These are phyloP conservation scores for Hydractinia echinata DNA, from an alignment of 30 jellyfish, hydroid and myxozoan species.

Conservation along the genomic window DNA sequence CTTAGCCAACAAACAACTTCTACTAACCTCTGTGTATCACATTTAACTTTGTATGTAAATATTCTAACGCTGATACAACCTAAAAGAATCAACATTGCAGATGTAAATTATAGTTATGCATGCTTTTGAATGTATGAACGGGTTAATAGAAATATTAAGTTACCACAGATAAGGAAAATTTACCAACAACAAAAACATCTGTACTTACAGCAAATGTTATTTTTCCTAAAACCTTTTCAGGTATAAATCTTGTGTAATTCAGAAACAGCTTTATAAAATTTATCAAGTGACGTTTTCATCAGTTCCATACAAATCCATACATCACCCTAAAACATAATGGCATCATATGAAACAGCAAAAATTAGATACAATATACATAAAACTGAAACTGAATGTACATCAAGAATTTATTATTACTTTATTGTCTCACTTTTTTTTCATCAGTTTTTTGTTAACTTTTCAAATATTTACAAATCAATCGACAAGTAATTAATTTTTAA, in stretches of 20 bases:
- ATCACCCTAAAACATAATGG: constrained; percentile 64
- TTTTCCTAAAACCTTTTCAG: constrained; percentile 86
- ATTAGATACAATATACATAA: background rate
- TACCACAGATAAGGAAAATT: background rate
- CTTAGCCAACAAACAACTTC: background rate
- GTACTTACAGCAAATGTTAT: constrained; percentile 81
- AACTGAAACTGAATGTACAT: background rate
- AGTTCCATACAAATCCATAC: constrained; percentile 98
- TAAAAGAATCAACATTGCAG: constrained; percentile 32
- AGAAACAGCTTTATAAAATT: constrained; percentile 77
- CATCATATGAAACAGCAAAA: background rate
- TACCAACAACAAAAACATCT: background rate
- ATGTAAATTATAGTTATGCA: too few relatives aligned
- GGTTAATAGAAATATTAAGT: too few relatives aligned
- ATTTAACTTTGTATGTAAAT: constrained; percentile 63
- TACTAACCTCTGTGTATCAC: constrained; percentile 92
- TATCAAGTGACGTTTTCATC: constrained; percentile 87
- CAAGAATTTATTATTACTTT: background rate
- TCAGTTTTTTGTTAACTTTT: too few relatives aligned
- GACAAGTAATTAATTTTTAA: too few relatives aligned
- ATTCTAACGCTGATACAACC: constrained; percentile 96
- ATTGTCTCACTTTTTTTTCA: too few relatives aligned
- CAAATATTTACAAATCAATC: too few relatives aligned
- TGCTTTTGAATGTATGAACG: too few relatives aligned
- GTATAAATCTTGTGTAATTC: constrained; percentile 58